phyloP scores from a whole-genome alignment of 2,113 vertebrate genomes.

The Prinia subflava region DNA sequence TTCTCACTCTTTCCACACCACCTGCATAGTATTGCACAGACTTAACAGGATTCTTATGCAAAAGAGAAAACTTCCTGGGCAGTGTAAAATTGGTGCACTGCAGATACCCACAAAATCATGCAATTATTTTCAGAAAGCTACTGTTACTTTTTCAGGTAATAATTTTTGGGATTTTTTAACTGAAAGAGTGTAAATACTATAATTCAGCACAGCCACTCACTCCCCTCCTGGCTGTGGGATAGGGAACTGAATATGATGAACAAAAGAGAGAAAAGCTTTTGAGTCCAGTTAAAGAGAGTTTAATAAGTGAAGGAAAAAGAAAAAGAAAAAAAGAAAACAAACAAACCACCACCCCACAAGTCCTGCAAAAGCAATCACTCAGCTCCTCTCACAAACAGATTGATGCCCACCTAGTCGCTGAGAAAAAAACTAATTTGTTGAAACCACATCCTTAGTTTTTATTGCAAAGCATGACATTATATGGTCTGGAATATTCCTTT shows the following conservation, averaged over 20 bases:
- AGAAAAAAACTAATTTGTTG: neutral
- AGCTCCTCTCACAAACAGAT: neutral
- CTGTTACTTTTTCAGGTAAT: neutral
- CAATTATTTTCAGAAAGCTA: neutral
- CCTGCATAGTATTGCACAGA: neutral
- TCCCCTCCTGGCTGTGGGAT: rapidly evolving
- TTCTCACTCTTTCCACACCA: neutral
- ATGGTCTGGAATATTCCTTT: neutral
- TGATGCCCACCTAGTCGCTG: neutral
- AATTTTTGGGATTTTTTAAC: neutral
- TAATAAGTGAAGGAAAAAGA: neutral
- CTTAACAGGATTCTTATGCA: neutral
- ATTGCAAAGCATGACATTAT: rapidly evolving
- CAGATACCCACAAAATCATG: neutral
- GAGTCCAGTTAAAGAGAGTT: neutral
- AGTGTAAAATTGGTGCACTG: neutral
- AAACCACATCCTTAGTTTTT: neutral
- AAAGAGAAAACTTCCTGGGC: neutral
- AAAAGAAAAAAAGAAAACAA: too few species aligned
- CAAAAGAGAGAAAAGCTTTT: neutral
- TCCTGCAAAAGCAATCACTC: neutral
- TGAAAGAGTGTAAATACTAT: neutral
- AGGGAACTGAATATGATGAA: neutral
- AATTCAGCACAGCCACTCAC: neutral
- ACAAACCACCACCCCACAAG: neutral